Conservation (phyloP, 2,113 vertebrate species). For the Caranx ignobilis region DNA sequence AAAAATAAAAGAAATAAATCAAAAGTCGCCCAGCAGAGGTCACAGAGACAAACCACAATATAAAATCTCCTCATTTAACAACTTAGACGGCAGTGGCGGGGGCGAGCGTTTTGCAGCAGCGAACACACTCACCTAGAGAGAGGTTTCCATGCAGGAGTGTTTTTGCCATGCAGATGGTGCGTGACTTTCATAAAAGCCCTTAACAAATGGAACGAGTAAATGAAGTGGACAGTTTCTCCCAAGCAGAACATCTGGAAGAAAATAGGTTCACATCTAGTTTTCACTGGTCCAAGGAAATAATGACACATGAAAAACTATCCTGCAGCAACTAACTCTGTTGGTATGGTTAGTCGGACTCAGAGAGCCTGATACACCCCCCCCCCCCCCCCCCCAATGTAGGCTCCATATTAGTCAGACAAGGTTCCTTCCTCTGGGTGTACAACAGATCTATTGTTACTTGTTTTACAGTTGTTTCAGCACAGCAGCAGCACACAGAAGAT, state of each 20-base stretch:
- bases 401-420: slow-evolving; percentile 42
- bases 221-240: slow-evolving; percentile 73
- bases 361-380: slow-evolving; percentile 31
- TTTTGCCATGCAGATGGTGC: slow-evolving; percentile 71
- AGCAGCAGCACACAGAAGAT: not conserved
- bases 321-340: slow-evolving; percentile 52
- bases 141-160: slow-evolving; percentile 49
- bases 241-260: slow-evolving; percentile 68
- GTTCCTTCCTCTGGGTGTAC: slow-evolving; percentile 10
- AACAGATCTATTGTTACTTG: slow-evolving; percentile 35
- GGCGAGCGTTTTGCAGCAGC: slow-evolving; percentile 27
- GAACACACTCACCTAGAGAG: slow-evolving; percentile 21
- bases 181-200: slow-evolving; percentile 67
- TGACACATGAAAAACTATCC: slow-evolving; percentile 56
- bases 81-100: not conserved
- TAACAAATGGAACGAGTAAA: slow-evolving; percentile 76
- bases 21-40: slow-evolving; percentile 21
- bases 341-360: slow-evolving; percentile 13
- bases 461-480: slow-evolving; percentile 39
- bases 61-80: slow-evolving; percentile 43
- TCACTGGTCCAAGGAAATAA: slow-evolving; percentile 71
- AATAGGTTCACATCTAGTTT: slow-evolving; percentile 69
- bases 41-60: slow-evolving; percentile 13
- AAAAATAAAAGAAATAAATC: too few relatives aligned
- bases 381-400: not conserved